phyloP scores from a whole-genome alignment of 2,797 vertebrate genomes.

The Lepidocolaptes lacrymiger region DNA sequence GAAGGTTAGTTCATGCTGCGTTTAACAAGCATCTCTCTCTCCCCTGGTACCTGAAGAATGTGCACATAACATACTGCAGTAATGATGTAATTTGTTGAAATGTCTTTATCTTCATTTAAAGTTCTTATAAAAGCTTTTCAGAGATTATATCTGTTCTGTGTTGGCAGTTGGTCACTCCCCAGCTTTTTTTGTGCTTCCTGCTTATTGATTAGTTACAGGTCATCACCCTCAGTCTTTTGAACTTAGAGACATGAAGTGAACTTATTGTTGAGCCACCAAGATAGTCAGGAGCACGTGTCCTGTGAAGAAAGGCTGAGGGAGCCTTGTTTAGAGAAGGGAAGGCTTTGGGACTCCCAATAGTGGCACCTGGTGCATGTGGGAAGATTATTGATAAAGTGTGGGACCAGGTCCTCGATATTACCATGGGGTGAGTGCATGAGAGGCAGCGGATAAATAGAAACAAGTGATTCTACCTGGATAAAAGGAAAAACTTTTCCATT shows the following conservation, averaged over 20 bases:
- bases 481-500: not conserved
- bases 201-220: not conserved
- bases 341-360: not conserved
- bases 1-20: constrained; percentile 81
- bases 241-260: not conserved
- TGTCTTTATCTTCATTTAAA: not conserved
- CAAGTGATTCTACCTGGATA: not conserved
- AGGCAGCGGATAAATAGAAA: not conserved
- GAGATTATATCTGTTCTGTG: rapidly evolving
- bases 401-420: not conserved
- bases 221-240: not conserved
- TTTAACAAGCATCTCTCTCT: not conserved
- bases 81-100: not conserved
- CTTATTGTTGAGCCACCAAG: not conserved
- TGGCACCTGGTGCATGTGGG: rapidly evolving
- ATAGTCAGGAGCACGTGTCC: not conserved
- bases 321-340: not conserved
- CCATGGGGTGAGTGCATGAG: not conserved
- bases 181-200: not conserved
- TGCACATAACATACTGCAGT: not conserved
- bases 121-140: not conserved
- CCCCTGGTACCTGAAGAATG: not conserved
- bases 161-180: not conserved
- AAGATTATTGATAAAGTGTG: not conserved
- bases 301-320: not conserved